Percentiles rank a stretch among this genome's conserved stretches.
These are phyloP conservation scores for Hippocampus zosterae DNA, from an alignment of 2,113 vertebrate genomes.

Conservation along the genomic window DNA sequence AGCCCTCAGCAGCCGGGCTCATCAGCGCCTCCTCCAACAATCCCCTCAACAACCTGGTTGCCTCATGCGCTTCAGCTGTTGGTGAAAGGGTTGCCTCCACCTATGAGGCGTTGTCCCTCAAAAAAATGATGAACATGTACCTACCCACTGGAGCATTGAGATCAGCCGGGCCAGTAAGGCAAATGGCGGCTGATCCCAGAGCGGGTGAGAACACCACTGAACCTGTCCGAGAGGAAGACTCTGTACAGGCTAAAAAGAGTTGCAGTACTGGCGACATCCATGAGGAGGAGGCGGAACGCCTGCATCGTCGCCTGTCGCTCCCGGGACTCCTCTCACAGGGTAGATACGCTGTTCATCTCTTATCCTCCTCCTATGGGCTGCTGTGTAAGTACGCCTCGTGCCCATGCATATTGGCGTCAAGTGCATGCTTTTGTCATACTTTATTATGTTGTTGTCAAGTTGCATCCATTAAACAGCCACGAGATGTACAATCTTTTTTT, in stretches of 20 bases:
- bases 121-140: conserved; percentile 94
- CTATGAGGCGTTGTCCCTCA: conserved; percentile 88
- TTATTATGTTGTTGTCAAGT: neutral
- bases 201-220: conserved; percentile 72
- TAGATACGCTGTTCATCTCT: conserved; percentile 75
- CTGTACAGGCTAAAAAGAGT: conserved; percentile 93
- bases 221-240: conserved; percentile 81
- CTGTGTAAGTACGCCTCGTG: conserved; percentile 63
- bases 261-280: conserved; percentile 94
- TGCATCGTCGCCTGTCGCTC: conserved; percentile 88
- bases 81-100: conserved; percentile 92
- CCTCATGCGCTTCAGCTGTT: conserved; percentile 90
- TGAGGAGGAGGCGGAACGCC: conserved; percentile 86
- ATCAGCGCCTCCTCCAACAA: conserved; percentile 60
- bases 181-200: conserved; percentile 2
- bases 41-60: conserved; percentile 87
- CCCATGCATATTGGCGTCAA: conserved; percentile 15
- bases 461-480: neutral
- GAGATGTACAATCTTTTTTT: neutral
- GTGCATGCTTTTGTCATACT: conserved; percentile 12
- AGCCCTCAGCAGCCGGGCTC: conserved; percentile 59
- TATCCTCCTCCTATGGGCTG: conserved; percentile 57
- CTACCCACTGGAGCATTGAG: conserved; percentile 41
- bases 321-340: conserved; percentile 96
- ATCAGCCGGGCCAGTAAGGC: conserved; percentile 14